Evolutionary conservation across 2,888 invertebrate genomes (phyloP).

Genomic region (Tethea ocularis): DNA sequence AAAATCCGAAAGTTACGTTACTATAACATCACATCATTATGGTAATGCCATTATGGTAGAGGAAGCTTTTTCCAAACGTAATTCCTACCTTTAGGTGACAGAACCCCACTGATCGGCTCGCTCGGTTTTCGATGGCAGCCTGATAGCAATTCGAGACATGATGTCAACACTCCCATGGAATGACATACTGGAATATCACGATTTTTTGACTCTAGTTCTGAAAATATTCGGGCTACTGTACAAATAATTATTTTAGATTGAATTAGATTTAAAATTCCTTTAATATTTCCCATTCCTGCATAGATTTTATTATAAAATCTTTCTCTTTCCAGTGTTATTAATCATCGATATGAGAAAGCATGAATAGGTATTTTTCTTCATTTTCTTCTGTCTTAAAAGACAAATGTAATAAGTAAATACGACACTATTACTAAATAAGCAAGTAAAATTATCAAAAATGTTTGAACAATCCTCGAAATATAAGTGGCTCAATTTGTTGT

Average conservation of each 20-base stretch:
- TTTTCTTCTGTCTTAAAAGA: no score
- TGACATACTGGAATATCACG: not conserved
- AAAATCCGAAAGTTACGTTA: not conserved
- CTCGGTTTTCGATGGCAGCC: not conserved
- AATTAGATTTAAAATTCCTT: not conserved
- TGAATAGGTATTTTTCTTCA: no score
- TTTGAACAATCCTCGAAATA: no score
- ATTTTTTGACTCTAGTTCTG: constrained; percentile 19
- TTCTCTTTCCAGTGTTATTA: no score
- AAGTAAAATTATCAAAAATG: no score
- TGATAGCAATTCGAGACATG: constrained; percentile 5
- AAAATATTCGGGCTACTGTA: constrained; percentile 12
- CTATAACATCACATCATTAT: no score
- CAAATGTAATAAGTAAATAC: no score
- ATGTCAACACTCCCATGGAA: constrained; percentile 29
- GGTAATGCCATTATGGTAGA: not conserved
- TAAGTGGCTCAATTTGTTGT: no score
- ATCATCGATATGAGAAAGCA: no score
- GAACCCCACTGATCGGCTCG: constrained; percentile 18
- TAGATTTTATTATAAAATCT: no score
- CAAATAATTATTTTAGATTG: constrained; percentile 9
- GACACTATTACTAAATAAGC: no score
- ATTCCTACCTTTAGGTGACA: constrained; percentile 41
- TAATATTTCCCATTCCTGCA: no score
- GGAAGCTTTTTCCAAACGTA: not conserved